These are phyloP conservation scores for Eucidaris tribuloides DNA, from an alignment of 35 echinoderm and acorn worm genomes.

Conservation along the genomic window DNA sequence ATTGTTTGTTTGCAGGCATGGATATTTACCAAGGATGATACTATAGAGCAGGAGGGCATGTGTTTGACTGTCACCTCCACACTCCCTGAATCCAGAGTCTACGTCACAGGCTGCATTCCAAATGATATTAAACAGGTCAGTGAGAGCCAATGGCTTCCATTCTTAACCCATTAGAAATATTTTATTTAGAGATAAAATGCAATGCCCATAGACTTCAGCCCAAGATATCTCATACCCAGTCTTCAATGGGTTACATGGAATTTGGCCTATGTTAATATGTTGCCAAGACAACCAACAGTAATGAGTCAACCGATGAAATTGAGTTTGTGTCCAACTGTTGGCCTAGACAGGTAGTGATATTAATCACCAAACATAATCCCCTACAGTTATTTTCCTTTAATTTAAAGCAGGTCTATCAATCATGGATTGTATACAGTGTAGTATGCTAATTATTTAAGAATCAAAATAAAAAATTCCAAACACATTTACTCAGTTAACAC, in stretches of 20 bases:
- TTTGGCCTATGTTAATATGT: background rate
- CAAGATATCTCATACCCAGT: background rate
- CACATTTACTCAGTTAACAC: too few species aligned
- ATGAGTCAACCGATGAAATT: background rate
- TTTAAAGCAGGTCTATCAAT: too few species aligned
- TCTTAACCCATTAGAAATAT: background rate
- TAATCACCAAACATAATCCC: too few species aligned
- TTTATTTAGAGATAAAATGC: background rate
- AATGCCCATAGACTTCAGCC: background rate
- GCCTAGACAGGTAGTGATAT: too few species aligned
- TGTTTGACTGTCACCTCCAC: constrained; percentile 77
- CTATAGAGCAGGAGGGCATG: constrained; percentile 62
- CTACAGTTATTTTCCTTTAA: too few species aligned
- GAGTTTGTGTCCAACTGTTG: too few species aligned
- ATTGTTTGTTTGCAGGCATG: constrained; percentile 38
- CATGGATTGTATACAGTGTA: too few species aligned
- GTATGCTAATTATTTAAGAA: too few species aligned
- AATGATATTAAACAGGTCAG: constrained; percentile 85
- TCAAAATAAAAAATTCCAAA: too few species aligned
- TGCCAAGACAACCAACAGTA: background rate
- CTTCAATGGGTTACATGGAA: background rate
- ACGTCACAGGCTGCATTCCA: constrained; percentile 53
- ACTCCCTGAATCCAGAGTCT: constrained; percentile 62
- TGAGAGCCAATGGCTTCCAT: background rate
- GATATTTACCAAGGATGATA: constrained; percentile 76